A percentile compares a stretch with the other conserved stretches of the same genome.
phyloP scores from a whole-genome alignment of 2,113 vertebrate species.

The Alethe castanea region DNA sequence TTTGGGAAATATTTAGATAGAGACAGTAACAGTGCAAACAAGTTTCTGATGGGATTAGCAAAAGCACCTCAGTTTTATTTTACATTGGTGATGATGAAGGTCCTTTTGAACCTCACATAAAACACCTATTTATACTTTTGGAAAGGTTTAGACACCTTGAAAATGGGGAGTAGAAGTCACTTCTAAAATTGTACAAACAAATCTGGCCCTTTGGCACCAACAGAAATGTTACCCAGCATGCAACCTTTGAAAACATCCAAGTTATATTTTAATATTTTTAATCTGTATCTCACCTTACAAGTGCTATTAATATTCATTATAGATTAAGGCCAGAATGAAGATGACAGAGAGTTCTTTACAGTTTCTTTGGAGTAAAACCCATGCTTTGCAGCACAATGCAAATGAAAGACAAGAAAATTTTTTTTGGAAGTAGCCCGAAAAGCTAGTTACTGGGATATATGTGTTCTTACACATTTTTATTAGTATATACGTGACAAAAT shows the following conservation, averaged over 20 bases:
- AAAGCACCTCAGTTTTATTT: not conserved
- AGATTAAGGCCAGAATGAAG: constrained; percentile 39
- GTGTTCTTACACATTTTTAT: not conserved
- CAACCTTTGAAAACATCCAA: constrained; percentile 30
- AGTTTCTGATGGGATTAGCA: not conserved
- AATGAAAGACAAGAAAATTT: constrained; percentile 17
- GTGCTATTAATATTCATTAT: constrained; percentile 48
- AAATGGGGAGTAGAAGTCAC: not conserved
- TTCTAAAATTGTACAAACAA: constrained; percentile 19
- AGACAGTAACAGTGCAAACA: not conserved
- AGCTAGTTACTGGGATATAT: not conserved
- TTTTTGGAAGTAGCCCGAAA: constrained; percentile 25
- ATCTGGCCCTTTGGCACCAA: not conserved
- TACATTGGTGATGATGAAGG: not conserved
- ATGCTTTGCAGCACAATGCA: not conserved
- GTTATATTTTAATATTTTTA: constrained; percentile 39
- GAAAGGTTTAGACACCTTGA: not conserved
- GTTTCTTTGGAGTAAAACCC: constrained; percentile 24
- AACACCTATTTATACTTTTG: not conserved
- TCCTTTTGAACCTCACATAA: constrained; percentile 1
- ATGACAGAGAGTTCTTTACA: not conserved
- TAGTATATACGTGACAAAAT: constrained; percentile 33
- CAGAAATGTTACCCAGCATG: not conserved
- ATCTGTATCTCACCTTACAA: constrained; percentile 45
- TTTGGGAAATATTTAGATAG: not conserved